Base-by-base conservation (phyloP, 2,113 vertebrate genomes). In the Columba livia region DNA sequence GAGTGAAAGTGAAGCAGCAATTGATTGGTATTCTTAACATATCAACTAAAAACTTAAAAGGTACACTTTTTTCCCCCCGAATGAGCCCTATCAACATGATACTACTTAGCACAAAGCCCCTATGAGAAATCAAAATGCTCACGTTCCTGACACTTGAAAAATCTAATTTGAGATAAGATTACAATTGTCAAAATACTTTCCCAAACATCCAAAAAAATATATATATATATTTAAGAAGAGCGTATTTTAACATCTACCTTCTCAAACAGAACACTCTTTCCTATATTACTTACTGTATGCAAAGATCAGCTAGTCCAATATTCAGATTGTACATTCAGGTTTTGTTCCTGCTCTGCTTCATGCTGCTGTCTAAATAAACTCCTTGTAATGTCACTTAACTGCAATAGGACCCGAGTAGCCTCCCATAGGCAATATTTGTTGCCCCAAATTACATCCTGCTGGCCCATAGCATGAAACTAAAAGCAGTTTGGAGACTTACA, bases 151-250 rank as follows among this genome's bases (percentile, higher is more conserved):
- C 57, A 65, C 53, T 17, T 95, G 87, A 89, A 89, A 78, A 91
- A 82, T n/a, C 34, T 57, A 44, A 77, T 32, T 42, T 3, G 1
- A 96, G 29, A 67, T 51, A 28, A 92, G 61, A 69, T 62, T 54
- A 54, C 61, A 85, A 11, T 48, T 93, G 96, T 17, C 90, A 92
- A 95, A 94, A 94, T 89, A 95, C 42, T 92, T 84, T 72, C 88
- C 93, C 78, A 71, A 90, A 50, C 90, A 86, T 97, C 93, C 17
- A 95, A 97, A 97, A 96, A 97, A 90, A 97, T 34, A 96, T 28
- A 50, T 44, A 40, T 40, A 14, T 40, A 40, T 77, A 86, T 92
- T 92, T 67, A n/a, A 58, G 86, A 85, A 74, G 70, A 60, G 42
- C 72, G 16, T 75, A 79, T 87, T 94, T 88, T 20, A 95, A 74